A percentile compares a stretch with the other conserved stretches of the same genome.
Conservation (phyloP, 1,140 invertebrate genomes). For the Popillia japonica region DNA sequence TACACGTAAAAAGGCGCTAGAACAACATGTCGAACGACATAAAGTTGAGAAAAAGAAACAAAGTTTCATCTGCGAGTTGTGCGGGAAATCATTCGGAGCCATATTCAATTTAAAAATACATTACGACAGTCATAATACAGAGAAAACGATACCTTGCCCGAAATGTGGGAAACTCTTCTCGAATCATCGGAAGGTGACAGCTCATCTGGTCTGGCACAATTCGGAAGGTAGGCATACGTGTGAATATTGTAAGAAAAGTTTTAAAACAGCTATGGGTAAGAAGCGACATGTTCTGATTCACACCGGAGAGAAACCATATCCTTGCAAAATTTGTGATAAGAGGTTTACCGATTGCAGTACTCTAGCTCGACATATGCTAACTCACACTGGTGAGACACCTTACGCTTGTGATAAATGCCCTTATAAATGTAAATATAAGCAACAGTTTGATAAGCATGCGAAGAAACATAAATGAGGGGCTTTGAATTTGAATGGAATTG, state of each 20-base stretch:
- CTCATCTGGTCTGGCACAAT: slow-evolving; percentile 31
- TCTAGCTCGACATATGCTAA: neutral
- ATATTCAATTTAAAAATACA: neutral
- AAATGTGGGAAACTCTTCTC: slow-evolving; percentile 73
- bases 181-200: slow-evolving; percentile 38
- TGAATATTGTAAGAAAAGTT: neutral
- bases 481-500: no score
- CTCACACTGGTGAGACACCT: no score
- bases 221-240: neutral
- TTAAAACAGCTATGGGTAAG: neutral
- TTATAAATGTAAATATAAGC: no score
- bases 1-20: neutral
- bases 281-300: neutral
- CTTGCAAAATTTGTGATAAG: neutral
- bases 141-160: slow-evolving; percentile 61
- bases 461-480: no score
- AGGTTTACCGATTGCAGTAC: neutral
- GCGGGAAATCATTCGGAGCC: neutral
- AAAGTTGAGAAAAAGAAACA: slow-evolving; percentile 68
- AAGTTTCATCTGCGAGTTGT: slow-evolving; percentile 60
- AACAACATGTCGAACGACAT: neutral
- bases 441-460: no score
- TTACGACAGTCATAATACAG: neutral
- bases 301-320: neutral
- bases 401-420: no score